These are phyloP conservation scores for Ammodytes dubius DNA, from an alignment of 2,113 vertebrate genomes.

Conservation along the genomic window DNA sequence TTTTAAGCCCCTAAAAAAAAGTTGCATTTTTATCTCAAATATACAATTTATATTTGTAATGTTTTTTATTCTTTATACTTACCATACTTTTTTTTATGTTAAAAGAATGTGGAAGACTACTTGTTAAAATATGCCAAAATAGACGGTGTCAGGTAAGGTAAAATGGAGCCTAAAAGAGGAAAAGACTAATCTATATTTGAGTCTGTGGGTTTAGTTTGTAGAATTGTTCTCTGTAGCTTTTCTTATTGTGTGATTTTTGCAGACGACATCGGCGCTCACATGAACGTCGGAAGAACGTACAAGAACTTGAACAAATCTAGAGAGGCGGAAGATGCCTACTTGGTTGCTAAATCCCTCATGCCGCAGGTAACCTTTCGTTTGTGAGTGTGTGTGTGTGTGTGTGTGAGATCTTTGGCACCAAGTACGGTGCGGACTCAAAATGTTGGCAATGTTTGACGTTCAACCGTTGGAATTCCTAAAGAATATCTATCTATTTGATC, in stretches of 20 bases:
- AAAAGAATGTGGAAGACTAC: background rate
- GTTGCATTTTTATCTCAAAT: background rate
- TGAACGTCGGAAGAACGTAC: slow-evolving; percentile 99
- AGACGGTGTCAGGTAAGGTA: background rate
- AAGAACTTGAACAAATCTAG: slow-evolving; percentile 96
- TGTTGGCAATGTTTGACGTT: background rate
- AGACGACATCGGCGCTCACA: slow-evolving; percentile 99
- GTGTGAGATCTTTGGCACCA: background rate
- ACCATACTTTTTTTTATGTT: background rate
- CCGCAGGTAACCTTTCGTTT: slow-evolving; percentile 89
- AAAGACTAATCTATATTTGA: background rate
- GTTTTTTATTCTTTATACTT: background rate
- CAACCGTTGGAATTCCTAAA: too few species aligned
- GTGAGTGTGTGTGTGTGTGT: background rate
- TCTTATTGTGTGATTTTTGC: slow-evolving; percentile 8
- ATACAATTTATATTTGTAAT: background rate
- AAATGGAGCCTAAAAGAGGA: background rate
- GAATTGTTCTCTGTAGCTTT: background rate
- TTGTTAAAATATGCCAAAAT: background rate
- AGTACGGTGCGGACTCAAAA: too few species aligned
- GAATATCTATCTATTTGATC: too few species aligned
- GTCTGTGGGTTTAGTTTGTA: background rate
- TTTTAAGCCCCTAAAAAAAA: background rate
- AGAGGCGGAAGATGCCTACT: slow-evolving; percentile 96
- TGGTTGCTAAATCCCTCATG: slow-evolving; percentile 97